A percentile compares a stretch with the other conserved stretches of the same genome.
phyloP scores from a whole-genome alignment of 2,888 invertebrate species.

The Chorisops tibialis region DNA sequence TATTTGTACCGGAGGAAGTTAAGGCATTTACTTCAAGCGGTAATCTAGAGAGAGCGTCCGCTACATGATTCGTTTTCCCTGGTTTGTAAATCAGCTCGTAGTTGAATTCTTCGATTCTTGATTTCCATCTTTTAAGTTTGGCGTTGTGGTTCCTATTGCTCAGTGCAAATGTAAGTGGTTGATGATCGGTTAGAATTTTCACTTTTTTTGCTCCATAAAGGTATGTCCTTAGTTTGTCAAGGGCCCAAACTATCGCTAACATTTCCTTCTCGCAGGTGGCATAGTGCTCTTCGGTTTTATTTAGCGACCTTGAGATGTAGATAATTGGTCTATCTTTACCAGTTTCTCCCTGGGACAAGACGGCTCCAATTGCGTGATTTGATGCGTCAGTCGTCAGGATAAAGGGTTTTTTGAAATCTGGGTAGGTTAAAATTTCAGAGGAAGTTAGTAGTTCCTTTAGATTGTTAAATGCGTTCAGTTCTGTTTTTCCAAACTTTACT shows the following conservation, averaged over 20 bases:
- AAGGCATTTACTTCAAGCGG: too few species aligned
- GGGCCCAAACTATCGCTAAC: not conserved
- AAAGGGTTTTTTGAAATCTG: slow-evolving; percentile 11
- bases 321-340: slow-evolving; percentile 6
- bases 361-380: slow-evolving; percentile 21
- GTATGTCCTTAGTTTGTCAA: slow-evolving; percentile 4
- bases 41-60: too few species aligned
- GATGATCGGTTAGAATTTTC: slow-evolving; percentile 11
- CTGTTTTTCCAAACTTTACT: not conserved
- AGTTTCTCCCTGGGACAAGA: slow-evolving; percentile 9
- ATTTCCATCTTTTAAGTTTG: not conserved
- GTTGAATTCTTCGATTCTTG: too few species aligned
- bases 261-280: slow-evolving; percentile 6
- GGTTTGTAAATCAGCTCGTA: too few species aligned
- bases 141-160: slow-evolving; percentile 1
- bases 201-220: slow-evolving; percentile 2
- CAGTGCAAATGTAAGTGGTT: slow-evolving; percentile 7
- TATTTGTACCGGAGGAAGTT: not conserved
- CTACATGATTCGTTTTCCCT: too few species aligned
- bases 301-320: not conserved
- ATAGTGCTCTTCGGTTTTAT: slow-evolving; percentile 14
- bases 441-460: slow-evolving; percentile 21
- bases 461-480: slow-evolving; percentile 15
- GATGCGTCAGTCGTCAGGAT: slow-evolving; percentile 24
- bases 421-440: slow-evolving; percentile 7